phyloP scores from a whole-genome alignment of 2,888 invertebrate genomes.

The Steromphala cineraria region DNA sequence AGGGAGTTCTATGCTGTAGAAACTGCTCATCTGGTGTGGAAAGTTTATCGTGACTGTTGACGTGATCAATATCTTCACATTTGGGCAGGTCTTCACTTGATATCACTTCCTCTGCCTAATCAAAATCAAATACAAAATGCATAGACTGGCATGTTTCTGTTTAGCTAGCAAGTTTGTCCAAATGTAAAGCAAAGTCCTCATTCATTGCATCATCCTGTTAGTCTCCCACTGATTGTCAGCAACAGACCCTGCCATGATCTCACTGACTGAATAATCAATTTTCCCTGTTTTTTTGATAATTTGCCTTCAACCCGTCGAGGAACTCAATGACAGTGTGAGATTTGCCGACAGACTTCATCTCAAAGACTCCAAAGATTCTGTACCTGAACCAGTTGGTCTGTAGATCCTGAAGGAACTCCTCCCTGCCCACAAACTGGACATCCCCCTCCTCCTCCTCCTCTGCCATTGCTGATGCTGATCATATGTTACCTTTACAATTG shows the following conservation, averaged over 20 bases:
- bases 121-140: too few species aligned
- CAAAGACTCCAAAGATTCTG: slow-evolving; percentile 45
- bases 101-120: slow-evolving; percentile 49
- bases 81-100: slow-evolving; percentile 29
- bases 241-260: neutral
- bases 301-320: neutral
- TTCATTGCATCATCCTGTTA: neutral
- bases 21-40: too few species aligned
- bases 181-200: too few species aligned
- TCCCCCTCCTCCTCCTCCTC: too few species aligned
- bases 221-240: neutral
- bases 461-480: too few species aligned
- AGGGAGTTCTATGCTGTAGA: slow-evolving; percentile 26
- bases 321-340: slow-evolving; percentile 41
- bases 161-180: too few species aligned
- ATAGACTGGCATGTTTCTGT: too few species aligned
- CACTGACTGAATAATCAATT: neutral
- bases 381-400: slow-evolving; percentile 34
- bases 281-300: neutral
- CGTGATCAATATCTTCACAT: slow-evolving; percentile 43
- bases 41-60: slow-evolving; percentile 41
- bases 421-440: too few species aligned
- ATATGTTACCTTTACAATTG: too few species aligned
- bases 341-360: slow-evolving; percentile 46
- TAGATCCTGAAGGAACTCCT: slow-evolving; percentile 26